Percentiles rank a stretch among this genome's conserved stretches.
Evolutionary conservation across 2,113 vertebrate genomes (phyloP).

Genomic region (Turdus rufiventris): DNA sequence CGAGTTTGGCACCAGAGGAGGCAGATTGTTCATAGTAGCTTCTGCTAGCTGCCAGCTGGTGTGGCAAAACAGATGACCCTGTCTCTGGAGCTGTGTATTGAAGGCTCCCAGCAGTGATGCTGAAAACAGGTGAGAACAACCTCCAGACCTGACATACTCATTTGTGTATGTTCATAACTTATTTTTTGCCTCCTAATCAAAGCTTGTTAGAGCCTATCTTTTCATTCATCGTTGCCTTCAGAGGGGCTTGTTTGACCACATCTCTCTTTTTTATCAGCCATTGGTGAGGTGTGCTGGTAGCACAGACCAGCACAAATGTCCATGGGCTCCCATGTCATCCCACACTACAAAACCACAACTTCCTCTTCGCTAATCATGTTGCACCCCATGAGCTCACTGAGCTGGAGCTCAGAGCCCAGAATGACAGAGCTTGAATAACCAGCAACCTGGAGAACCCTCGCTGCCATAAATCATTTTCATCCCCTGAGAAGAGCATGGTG

Average conservation of each 20-base stretch:
- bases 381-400: neutral
- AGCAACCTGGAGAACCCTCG: neutral
- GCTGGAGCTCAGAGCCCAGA: neutral
- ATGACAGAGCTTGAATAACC: neutral
- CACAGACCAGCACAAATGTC: neutral
- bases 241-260: neutral
- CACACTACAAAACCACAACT: neutral
- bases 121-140: neutral
- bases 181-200: neutral
- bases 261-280: neutral
- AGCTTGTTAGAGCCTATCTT: neutral
- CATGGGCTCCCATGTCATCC: fast-evolving
- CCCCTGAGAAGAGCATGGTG: neutral
- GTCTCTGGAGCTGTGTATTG: neutral
- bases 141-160: neutral
- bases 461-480: fast-evolving
- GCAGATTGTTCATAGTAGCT: neutral
- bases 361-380: neutral
- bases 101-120: neutral
- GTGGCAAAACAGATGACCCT: conserved; percentile 18
- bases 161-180: neutral
- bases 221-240: neutral
- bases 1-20: neutral
- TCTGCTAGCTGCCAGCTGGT: conserved; percentile 52
- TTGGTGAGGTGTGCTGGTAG: neutral